Conservation (phyloP, 2,113 vertebrate species). For the Gallinago media region DNA sequence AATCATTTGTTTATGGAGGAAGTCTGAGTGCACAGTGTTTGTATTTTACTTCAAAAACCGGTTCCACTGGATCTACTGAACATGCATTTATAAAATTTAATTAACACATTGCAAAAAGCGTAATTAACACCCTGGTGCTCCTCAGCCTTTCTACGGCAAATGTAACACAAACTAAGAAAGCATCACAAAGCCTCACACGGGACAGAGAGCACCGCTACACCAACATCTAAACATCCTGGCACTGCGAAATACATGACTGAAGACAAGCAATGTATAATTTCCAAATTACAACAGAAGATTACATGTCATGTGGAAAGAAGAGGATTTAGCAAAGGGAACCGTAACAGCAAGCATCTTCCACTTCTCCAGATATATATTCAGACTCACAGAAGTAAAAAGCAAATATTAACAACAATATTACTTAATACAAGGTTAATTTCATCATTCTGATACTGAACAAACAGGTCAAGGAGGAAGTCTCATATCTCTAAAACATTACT, state of each 20-base stretch:
- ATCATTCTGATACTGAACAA: not conserved
- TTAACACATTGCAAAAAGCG: conserved; percentile 54
- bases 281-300: not conserved
- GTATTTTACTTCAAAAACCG: conserved; percentile 47
- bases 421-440: not conserved
- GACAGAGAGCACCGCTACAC: not conserved
- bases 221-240: not conserved
- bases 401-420: not conserved
- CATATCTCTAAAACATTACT: not conserved
- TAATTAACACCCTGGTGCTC: conserved; percentile 56
- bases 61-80: conserved; percentile 51
- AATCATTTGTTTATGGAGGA: conserved; percentile 60
- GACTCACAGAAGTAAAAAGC: not conserved
- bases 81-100: conserved; percentile 50
- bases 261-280: not conserved
- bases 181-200: conserved; percentile 7
- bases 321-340: not conserved
- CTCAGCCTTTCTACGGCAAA: conserved; percentile 9
- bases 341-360: not conserved
- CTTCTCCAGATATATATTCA: not conserved
- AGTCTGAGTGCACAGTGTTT: conserved; percentile 16
- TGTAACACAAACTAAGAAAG: not conserved
- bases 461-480: not conserved
- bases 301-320: not conserved
- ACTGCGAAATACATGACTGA: not conserved